Conservation (phyloP, 2,888 invertebrate genomes). For the Ecliptopera silaceata region DNA sequence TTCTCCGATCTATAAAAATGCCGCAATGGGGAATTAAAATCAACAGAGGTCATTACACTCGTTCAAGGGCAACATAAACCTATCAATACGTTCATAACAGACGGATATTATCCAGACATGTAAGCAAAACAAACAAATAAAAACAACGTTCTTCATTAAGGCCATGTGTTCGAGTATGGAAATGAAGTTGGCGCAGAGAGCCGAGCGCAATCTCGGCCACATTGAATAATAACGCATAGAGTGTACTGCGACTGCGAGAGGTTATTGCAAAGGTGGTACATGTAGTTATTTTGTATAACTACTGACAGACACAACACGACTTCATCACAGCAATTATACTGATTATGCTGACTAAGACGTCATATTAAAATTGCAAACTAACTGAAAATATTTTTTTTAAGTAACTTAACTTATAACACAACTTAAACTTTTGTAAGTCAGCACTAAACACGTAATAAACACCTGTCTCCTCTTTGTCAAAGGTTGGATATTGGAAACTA, state of each 20-base stretch:
- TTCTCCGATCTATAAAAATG: too few relatives aligned
- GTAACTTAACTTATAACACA: too few relatives aligned
- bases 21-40: background rate
- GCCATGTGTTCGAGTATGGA: slow-evolving; percentile 32
- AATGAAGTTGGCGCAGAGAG: slow-evolving; percentile 38
- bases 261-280: background rate
- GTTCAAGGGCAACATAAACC: slow-evolving; percentile 21
- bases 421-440: too few relatives aligned
- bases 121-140: slow-evolving; percentile 17
- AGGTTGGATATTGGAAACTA: too few relatives aligned
- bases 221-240: slow-evolving; percentile 31
- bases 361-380: too few relatives aligned
- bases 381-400: too few relatives aligned
- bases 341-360: too few relatives aligned
- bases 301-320: too few relatives aligned
- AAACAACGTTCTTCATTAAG: slow-evolving; percentile 19
- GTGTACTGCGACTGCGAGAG: background rate
- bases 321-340: too few relatives aligned
- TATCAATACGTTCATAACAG: slow-evolving; percentile 17
- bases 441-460: too few relatives aligned
- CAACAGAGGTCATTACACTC: slow-evolving; percentile 3
- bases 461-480: too few relatives aligned
- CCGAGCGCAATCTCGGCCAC: slow-evolving; percentile 42
- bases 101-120: slow-evolving; percentile 16
- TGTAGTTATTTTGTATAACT: too few relatives aligned